A percentile compares a stretch with the other conserved stretches of the same genome.
Conservation (phyloP, 2,113 vertebrate species). For the Syrmaticus mikado region DNA sequence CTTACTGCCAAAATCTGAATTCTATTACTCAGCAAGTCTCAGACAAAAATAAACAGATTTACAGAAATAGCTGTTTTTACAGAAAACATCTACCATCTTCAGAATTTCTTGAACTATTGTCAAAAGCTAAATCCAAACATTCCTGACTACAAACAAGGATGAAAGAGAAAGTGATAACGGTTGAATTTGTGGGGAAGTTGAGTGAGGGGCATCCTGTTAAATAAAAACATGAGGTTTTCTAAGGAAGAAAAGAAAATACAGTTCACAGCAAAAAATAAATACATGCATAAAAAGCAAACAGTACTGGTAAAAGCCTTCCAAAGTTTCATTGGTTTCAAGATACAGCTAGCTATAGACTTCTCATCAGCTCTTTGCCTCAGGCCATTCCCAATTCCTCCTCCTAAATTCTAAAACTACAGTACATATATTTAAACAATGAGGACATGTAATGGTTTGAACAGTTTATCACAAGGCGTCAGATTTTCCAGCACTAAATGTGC, state of each 20-base stretch:
- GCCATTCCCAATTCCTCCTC: neutral
- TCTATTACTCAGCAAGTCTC: neutral
- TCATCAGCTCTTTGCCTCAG: constrained; percentile 1
- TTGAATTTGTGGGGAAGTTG: neutral
- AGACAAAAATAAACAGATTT: constrained; percentile 16
- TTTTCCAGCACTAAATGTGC: neutral
- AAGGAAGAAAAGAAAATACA: neutral
- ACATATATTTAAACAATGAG: neutral
- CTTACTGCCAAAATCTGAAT: no score
- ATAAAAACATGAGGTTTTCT: neutral
- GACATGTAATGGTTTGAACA: neutral
- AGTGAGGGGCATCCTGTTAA: neutral
- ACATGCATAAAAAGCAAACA: neutral
- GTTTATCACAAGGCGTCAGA: neutral
- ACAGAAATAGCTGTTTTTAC: neutral
- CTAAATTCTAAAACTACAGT: neutral
- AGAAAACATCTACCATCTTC: neutral
- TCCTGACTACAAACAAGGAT: neutral
- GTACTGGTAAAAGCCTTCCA: neutral
- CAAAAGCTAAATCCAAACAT: constrained; percentile 24
- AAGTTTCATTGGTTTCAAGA: constrained; percentile 12
- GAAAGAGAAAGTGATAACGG: neutral
- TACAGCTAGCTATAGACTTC: neutral
- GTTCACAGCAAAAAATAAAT: neutral
- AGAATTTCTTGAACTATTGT: neutral